Base-by-base conservation (phyloP, 2,113 vertebrate species). In the Ceratotherium simum region DNA sequence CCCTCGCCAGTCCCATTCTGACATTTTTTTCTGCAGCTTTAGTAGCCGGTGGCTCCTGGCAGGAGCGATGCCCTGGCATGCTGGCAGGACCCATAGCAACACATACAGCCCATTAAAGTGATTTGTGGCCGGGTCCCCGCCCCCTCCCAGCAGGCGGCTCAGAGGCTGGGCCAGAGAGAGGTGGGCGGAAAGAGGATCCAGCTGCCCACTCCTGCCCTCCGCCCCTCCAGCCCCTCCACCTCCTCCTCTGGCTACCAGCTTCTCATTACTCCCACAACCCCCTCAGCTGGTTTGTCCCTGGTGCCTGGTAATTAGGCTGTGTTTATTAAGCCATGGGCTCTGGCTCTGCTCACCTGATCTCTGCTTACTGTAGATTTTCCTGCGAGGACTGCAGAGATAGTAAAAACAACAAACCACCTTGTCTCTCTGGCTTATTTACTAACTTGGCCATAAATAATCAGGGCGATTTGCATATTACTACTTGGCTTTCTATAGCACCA, bases 401-500 rank as follows among this genome's bases (percentile, higher is more conserved):
- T 96, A 97, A 98, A 98, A 96, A 97, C 97, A 97, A 97, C 97
- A 96, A 86, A 95, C 95, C 72, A 97, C 95, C 62, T 94, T 73
- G 92, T 96, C 92, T 78, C 46, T 75, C 91, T 80, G 51, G 75
- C 89, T 97, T 96, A 97, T 39, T 62, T 92, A 92, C 92, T 97
- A 90, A 3, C 82, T 65, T 85, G 18, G 96, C 90, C 96, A 97
- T 97, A 98, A 98, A 98, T 98, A 98, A 98, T 95, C 95, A 73
- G 70, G 36, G 64, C 3, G 13, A 97, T 96, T 97, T 97, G 95
- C 97, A 97, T 97, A 96, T 96, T 95, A 97, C 96, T 98, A 96
- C 85, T 70, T 75, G 95, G 95, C 95, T 98, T 97, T 98, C 97
- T 97, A 97, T 97, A 97, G 96, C 93, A 64, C 31, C 80, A 85